Evolutionary conservation across 2,888 invertebrate genomes (phyloP).

Genomic region (Dolichopus griseipennis): DNA sequence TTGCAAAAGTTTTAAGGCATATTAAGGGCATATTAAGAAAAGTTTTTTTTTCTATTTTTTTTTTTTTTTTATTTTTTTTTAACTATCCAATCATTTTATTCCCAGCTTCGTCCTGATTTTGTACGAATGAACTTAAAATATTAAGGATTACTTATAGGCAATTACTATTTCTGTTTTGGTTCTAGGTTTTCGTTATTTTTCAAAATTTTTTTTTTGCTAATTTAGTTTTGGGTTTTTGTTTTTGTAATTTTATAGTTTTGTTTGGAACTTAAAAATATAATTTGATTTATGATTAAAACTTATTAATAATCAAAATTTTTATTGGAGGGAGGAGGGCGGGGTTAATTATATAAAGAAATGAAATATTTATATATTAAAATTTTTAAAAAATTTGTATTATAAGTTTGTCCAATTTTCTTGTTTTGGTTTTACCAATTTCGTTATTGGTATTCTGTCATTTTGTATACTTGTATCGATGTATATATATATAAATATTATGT

Average conservation of each 20-base stretch:
- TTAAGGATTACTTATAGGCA: too few relatives aligned
- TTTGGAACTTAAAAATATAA: not conserved
- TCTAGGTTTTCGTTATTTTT: not conserved
- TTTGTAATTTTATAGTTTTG: not conserved
- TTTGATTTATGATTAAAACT: not conserved
- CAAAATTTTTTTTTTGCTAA: not conserved
- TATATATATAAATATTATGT: too few relatives aligned
- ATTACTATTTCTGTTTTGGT: not conserved
- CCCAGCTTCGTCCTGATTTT: not conserved
- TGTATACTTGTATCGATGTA: not conserved
- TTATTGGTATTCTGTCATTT: not conserved
- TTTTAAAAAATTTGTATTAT: too few relatives aligned
- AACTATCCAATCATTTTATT: not conserved
- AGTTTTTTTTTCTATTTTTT: not conserved
- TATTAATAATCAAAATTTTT: too few relatives aligned
- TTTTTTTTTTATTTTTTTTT: not conserved
- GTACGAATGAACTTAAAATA: not conserved
- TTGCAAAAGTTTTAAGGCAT: conserved; percentile 16
- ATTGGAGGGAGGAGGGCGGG: too few relatives aligned
- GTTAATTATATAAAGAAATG: too few relatives aligned
- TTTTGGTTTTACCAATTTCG: not conserved
- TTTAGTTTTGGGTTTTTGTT: not conserved
- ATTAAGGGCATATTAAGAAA: not conserved
- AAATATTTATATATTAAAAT: too few relatives aligned
- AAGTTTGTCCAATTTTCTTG: not conserved